These are phyloP conservation scores for Mandrillus leucophaeus DNA, from an alignment of 2,113 vertebrate species.

Conservation along the genomic window DNA sequence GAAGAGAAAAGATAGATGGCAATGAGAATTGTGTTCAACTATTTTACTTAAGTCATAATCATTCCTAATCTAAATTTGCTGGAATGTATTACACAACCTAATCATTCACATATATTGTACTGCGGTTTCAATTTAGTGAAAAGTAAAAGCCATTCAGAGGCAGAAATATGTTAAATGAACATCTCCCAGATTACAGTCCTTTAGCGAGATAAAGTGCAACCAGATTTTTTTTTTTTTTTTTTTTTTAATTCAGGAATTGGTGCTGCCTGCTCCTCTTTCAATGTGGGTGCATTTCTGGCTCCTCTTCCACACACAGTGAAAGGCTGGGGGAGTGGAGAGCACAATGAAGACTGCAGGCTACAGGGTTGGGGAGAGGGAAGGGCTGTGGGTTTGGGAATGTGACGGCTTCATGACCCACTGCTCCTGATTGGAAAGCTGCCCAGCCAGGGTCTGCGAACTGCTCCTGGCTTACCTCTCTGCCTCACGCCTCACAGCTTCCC, in stretches of 20 bases:
- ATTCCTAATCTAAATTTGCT: constrained; percentile 81
- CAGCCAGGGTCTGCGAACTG: neutral
- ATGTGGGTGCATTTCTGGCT: neutral
- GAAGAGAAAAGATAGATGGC: constrained; percentile 67
- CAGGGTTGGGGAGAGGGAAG: neutral
- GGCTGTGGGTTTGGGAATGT: neutral
- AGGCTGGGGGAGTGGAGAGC: neutral
- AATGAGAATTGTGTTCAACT: constrained; percentile 76
- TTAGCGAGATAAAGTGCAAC: neutral
- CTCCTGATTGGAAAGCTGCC: neutral
- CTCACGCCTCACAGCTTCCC: too few species aligned
- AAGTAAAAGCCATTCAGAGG: constrained; percentile 76
- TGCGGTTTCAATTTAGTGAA: constrained; percentile 73
- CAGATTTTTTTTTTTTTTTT: neutral
- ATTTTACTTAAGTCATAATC: constrained; percentile 82
- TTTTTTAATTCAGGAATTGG: neutral
- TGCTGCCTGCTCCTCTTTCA: neutral
- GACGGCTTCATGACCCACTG: neutral
- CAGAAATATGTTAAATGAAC: constrained; percentile 71
- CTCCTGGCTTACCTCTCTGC: too few species aligned
- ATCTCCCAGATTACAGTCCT: constrained; percentile 38
- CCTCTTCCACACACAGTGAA: neutral
- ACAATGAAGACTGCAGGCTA: too few species aligned
- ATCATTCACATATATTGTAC: constrained; percentile 80
- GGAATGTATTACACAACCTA: constrained; percentile 75